Percentiles rank a stretch among this genome's conserved stretches.
Evolutionary conservation across 2,888 invertebrate genomes (phyloP).

Genomic region (Allolobophora icterica): DNA sequence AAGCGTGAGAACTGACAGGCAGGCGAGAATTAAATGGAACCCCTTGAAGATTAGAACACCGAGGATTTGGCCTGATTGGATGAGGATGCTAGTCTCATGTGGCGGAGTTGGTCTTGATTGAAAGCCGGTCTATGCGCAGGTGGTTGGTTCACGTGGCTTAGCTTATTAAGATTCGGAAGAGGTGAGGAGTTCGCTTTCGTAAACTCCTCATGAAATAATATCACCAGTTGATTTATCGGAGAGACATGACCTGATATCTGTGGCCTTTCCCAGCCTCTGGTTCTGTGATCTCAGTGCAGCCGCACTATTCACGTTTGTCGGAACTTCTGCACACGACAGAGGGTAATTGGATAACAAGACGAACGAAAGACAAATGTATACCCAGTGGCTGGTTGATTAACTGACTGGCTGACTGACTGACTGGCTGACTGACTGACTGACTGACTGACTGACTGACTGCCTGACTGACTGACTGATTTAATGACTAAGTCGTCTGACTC

Average conservation of each 20-base stretch:
- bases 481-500: too few relatives aligned
- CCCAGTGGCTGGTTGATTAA: too few relatives aligned
- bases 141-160: not conserved
- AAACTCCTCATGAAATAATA: not conserved
- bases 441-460: too few relatives aligned
- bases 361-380: not conserved
- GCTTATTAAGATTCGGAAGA: not conserved
- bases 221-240: not conserved
- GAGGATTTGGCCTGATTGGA: not conserved
- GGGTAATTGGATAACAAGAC: not conserved
- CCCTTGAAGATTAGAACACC: not conserved
- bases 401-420: too few relatives aligned
- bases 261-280: not conserved
- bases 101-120: not conserved
- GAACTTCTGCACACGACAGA: not conserved
- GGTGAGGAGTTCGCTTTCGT: not conserved
- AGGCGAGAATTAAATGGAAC: not conserved
- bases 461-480: too few relatives aligned
- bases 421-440: too few relatives aligned
- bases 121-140: too few relatives aligned
- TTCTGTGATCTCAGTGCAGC: not conserved
- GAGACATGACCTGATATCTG: not conserved
- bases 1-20: not conserved
- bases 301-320: not conserved
- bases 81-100: not conserved